phyloP scores from a whole-genome alignment of 2,797 vertebrate genomes.

The Siniperca obscura region DNA sequence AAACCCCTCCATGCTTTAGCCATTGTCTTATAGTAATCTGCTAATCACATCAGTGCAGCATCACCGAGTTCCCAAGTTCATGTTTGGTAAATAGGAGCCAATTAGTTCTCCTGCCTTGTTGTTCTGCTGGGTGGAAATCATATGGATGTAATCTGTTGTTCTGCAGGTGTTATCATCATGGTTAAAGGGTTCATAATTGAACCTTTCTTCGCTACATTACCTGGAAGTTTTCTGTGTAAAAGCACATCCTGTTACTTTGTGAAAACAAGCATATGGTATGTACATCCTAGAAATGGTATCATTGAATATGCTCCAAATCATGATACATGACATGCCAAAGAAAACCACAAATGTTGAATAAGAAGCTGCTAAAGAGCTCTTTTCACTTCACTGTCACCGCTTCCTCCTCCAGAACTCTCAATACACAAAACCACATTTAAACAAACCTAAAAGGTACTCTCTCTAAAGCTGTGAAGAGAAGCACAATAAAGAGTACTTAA shows the following conservation, averaged over 20 bases:
- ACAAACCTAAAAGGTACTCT: neutral
- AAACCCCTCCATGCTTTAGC: constrained; percentile 57
- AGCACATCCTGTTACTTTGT: constrained; percentile 30
- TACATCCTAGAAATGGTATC: constrained; percentile 11
- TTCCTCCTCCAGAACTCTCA: constrained; percentile 50
- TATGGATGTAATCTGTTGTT: constrained; percentile 9
- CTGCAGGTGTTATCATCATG: constrained; percentile 16
- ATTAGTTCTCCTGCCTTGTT: constrained; percentile 51
- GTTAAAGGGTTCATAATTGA: neutral
- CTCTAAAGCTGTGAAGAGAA: neutral
- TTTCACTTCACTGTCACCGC: constrained; percentile 21
- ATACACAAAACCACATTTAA: constrained; percentile 42
- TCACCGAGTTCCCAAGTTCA: constrained; percentile 69
- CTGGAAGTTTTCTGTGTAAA: constrained; percentile 8
- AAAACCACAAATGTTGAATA: constrained; percentile 45
- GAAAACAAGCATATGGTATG: neutral
- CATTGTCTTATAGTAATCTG: constrained; percentile 79
- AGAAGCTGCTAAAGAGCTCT: constrained; percentile 19
- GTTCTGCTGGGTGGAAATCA: constrained; percentile 23
- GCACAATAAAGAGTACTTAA: neutral
- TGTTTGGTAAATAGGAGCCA: constrained; percentile 70
- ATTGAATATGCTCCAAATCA: neutral
- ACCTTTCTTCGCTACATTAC: neutral
- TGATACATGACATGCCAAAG: constrained; percentile 21
- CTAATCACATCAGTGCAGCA: constrained; percentile 83